Evolutionary conservation across 2,113 vertebrate genomes (phyloP), one percentile per base, ranked within the genome.

Genomic region (Echinops telfairi): DNA sequence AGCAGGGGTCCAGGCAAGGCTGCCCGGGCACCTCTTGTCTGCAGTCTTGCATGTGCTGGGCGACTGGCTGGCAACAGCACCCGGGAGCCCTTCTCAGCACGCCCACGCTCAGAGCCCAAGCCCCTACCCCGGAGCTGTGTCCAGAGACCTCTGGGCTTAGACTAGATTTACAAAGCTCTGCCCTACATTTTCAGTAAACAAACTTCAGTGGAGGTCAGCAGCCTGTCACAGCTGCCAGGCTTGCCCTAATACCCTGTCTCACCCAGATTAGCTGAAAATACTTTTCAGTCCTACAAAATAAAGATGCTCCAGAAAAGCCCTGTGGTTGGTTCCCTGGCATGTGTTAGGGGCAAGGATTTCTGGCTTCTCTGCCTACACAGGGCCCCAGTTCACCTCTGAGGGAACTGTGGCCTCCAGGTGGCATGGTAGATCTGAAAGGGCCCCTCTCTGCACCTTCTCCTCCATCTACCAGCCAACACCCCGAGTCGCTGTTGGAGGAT

Each of bases 231-330:
- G 78, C 8, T 12, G 1, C n/a, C 31, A 75, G 78, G 38, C 77
- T 73, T 64, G 60, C 68, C 58, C 85, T 76, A 17, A 33, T n/a
- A 31, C 73, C 85, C 68, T 29, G 3, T 40, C 90, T 83, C 53
- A 77, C 73, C 58, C 47, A 47, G 36, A 89, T 22, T 88, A 62
- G 43, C 36, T 60, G 88, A 82, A 76, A 91, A 76, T 68, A 60
- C 77, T 77, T 90, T 78, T 89, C 22, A 47, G 71, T 76, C 83
- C 71, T 89, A 16, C 19, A 78, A 47, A 62, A 43, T 58, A 57
- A 29, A 90, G 66, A 25, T 86, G 77, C 22, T 20, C 77, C 29
- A 38, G 6, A 40, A 88, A 62, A 92, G 11, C 22, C 40, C 23
- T 31, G 2, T 60, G 22, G 3, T 88, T 40, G 25, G 3, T 88